Evolutionary conservation across 2,113 vertebrate species (phyloP).

Genomic region (Centropus unirufus): DNA sequence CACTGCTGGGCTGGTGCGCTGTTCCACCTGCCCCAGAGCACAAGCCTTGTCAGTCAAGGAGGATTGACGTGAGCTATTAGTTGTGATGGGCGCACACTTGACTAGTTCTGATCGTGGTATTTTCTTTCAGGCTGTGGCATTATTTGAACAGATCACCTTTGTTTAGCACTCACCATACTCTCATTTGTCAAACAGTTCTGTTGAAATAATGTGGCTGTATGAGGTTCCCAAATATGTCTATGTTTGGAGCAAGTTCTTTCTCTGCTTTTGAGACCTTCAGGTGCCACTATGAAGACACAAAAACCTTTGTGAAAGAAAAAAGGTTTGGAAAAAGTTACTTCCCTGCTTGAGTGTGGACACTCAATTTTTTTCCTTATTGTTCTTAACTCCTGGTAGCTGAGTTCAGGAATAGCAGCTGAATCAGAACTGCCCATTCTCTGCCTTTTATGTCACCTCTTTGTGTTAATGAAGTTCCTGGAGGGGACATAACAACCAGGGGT

Average conservation of each 20-base stretch:
- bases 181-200: slow-evolving; percentile 33
- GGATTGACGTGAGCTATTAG: slow-evolving; percentile 28
- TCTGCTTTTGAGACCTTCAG: not conserved
- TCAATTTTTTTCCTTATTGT: not conserved
- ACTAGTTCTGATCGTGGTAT: slow-evolving; percentile 8
- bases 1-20: not conserved
- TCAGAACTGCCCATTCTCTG: not conserved
- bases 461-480: not conserved
- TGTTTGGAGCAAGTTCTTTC: not conserved
- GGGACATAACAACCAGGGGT: not conserved
- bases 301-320: not conserved
- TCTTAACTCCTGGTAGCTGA: not conserved
- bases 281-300: not conserved
- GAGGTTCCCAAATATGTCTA: not conserved
- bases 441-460: not conserved
- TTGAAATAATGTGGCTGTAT: not conserved
- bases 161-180: not conserved
- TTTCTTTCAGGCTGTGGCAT: slow-evolving; percentile 31
- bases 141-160: slow-evolving; percentile 54
- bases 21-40: not conserved
- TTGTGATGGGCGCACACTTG: not conserved
- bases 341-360: not conserved
- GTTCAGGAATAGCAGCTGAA: not conserved
- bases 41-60: slow-evolving; percentile 8
- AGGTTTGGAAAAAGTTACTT: not conserved